A percentile compares a stretch with the other conserved stretches of the same genome.
These are phyloP conservation scores for Brachypterus glaber DNA, from an alignment of 2,888 invertebrate species.

Conservation along the genomic window DNA sequence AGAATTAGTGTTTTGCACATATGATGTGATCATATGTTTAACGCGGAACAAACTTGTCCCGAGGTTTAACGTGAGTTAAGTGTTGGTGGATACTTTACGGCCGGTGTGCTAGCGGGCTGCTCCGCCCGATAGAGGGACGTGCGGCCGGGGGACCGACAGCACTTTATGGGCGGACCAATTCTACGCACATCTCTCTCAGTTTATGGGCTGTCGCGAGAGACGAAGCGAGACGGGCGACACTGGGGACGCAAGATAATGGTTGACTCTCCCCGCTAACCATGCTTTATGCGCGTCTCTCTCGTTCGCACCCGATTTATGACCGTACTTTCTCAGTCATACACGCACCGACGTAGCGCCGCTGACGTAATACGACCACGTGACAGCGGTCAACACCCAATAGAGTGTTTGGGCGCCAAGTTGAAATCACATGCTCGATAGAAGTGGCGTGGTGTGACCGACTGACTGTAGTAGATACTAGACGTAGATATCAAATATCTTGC, in stretches of 20 bases:
- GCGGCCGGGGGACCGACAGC: conserved; percentile 43
- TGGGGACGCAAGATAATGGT: conserved; percentile 43
- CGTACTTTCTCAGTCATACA: conserved; percentile 40
- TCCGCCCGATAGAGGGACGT: conserved; percentile 38
- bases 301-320: conserved; percentile 42
- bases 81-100: conserved; percentile 44
- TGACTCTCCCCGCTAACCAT: conserved; percentile 45
- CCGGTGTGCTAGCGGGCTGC: conserved; percentile 34
- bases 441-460: background rate
- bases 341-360: conserved; percentile 35
- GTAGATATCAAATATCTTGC: background rate
- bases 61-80: conserved; percentile 44
- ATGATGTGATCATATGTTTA: conserved; percentile 32
- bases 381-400: conserved; percentile 37
- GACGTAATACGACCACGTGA: conserved; percentile 41
- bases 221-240: conserved; percentile 29
- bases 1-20: conserved; percentile 24
- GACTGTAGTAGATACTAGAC: background rate
- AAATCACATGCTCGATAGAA: conserved; percentile 25
- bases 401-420: conserved; percentile 39
- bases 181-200: conserved; percentile 40
- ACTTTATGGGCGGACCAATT: conserved; percentile 42
- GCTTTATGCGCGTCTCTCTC: conserved; percentile 44
- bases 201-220: conserved; percentile 13
- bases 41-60: conserved; percentile 41